Percentiles rank a stretch among this genome's conserved stretches.
Evolutionary conservation across 2,797 vertebrate genomes (phyloP).

Genomic region (Myiotriccus ornatus): DNA sequence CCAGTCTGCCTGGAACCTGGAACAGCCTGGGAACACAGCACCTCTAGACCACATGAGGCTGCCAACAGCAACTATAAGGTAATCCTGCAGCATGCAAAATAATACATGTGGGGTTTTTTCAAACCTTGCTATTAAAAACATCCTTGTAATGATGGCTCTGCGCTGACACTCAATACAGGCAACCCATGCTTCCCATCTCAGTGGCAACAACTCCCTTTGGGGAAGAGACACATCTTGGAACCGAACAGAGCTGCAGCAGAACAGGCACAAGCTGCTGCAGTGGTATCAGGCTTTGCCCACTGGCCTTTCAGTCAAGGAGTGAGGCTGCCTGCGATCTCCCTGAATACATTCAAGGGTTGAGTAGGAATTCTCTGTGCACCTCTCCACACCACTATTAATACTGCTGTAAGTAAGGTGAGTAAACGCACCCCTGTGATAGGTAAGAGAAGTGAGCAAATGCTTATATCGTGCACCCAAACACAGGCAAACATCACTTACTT

Average conservation of each 20-base stretch:
- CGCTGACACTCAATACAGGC: background rate
- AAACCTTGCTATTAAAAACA: background rate
- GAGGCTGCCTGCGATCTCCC: background rate
- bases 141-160: background rate
- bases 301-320: background rate
- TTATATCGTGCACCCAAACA: rapidly evolving
- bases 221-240: background rate
- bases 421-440: background rate
- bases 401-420: background rate
- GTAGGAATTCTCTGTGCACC: background rate
- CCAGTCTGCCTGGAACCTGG: background rate
- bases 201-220: background rate
- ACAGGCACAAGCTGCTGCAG: background rate
- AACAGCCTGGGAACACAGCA: background rate
- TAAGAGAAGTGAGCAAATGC: background rate
- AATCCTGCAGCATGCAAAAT: background rate
- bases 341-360: background rate
- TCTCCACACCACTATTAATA: background rate
- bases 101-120: background rate
- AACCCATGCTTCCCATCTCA: background rate
- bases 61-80: background rate
- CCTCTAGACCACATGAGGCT: background rate
- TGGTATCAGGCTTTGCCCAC: background rate
- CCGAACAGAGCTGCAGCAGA: background rate
- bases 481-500: background rate